Conservation (phyloP, 2,888 invertebrate genomes). For the Hermaeophaga mercurialis region DNA sequence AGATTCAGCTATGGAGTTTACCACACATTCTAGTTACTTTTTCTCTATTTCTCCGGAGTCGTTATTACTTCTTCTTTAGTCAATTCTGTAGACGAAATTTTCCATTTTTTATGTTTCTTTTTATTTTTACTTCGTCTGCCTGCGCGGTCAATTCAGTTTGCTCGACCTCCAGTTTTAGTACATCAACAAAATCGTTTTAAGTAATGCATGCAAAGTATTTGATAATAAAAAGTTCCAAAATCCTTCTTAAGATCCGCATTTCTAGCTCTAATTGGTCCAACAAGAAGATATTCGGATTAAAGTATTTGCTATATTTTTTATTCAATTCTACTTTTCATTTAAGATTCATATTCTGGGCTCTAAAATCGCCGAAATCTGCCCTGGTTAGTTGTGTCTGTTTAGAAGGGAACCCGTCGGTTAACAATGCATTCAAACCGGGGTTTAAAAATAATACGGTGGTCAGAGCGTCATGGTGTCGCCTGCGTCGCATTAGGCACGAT, state of each 20-base stretch:
- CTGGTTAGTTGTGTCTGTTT: constrained; percentile 31
- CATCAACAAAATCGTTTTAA: no score
- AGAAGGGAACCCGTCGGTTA: constrained; percentile 34
- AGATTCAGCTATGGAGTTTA: constrained; percentile 62
- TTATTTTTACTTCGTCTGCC: constrained; percentile 66
- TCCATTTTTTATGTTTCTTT: constrained; percentile 64
- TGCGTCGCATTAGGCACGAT: constrained; percentile 39
- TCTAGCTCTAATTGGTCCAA: no score
- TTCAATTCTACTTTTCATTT: background rate
- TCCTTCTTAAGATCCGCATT: no score
- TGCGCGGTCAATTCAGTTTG: constrained; percentile 57
- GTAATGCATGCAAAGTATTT: no score
- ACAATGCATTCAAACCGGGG: constrained; percentile 40
- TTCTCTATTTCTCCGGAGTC: background rate
- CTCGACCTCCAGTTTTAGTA: constrained; percentile 50
- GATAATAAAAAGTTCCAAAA: no score
- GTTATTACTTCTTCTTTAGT: constrained; percentile 7
- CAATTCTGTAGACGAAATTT: constrained; percentile 38
- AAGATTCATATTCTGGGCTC: no score
- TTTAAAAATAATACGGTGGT: constrained; percentile 46
- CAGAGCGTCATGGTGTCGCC: constrained; percentile 44
- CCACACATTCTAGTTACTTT: constrained; percentile 54
- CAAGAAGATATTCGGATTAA: no score
- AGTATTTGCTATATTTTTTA: background rate
- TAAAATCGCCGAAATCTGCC: constrained; percentile 1